Evolutionary conservation across 1,140 invertebrate species (phyloP).

Genomic region (Araneus ventricosus): DNA sequence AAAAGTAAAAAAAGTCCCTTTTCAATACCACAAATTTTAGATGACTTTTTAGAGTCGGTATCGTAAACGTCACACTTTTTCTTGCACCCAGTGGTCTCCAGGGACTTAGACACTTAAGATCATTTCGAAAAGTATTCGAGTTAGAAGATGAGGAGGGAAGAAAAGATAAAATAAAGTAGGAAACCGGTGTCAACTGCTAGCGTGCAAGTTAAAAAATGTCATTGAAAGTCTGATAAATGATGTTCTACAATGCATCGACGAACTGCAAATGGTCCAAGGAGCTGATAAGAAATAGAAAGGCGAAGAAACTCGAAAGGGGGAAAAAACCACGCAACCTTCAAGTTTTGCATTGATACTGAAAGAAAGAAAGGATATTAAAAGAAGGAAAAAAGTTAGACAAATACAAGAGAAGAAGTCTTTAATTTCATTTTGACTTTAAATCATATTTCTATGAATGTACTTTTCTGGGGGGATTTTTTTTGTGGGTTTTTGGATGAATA

Average conservation of each 20-base stretch:
- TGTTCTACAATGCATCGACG: conserved; percentile 53
- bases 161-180: neutral
- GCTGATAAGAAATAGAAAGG: conserved; percentile 43
- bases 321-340: neutral
- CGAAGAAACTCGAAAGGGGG: neutral
- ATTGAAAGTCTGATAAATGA: conserved; percentile 53
- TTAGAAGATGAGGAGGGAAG: neutral
- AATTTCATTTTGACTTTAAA: conserved; percentile 47
- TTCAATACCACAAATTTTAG: neutral
- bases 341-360: conserved; percentile 51
- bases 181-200: conserved; percentile 25
- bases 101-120: neutral
- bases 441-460: conserved; percentile 45
- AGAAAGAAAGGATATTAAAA: neutral
- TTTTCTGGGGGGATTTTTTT: conserved; percentile 13
- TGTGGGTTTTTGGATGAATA: neutral
- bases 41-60: neutral
- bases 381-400: conserved; percentile 31
- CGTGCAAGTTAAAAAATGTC: conserved; percentile 46
- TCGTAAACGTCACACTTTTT: neutral
- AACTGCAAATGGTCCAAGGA: conserved; percentile 52
- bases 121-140: conserved; percentile 16
- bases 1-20: neutral
- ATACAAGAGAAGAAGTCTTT: conserved; percentile 23
- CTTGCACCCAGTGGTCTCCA: neutral